phyloP scores from a whole-genome alignment of 2,797 vertebrate genomes.

The Onychomys leucogaster region DNA sequence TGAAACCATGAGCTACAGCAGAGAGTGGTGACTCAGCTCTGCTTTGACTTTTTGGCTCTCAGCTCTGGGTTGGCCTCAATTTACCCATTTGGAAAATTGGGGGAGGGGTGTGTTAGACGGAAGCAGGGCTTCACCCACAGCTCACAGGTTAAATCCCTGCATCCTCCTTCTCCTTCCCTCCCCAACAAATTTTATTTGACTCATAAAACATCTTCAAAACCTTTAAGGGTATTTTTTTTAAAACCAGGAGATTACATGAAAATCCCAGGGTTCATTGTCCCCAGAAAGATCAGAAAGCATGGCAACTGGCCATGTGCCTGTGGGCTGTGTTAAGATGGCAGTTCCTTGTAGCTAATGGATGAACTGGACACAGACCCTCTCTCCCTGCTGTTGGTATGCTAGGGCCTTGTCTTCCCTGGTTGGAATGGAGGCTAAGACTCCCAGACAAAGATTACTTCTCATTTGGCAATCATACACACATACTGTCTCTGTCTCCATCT shows the following conservation, averaged over 20 bases:
- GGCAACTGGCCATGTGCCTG: neutral
- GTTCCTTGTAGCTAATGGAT: neutral
- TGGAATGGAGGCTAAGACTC: neutral
- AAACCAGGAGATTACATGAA: slow-evolving; percentile 40
- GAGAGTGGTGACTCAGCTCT: rapidly evolving
- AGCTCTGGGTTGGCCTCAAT: slow-evolving; percentile 30
- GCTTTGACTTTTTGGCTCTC: neutral
- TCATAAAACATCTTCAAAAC: neutral
- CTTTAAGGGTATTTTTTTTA: neutral
- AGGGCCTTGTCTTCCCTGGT: neutral
- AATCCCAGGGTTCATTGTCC: slow-evolving; percentile 24
- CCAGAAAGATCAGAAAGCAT: neutral
- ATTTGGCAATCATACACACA: neutral
- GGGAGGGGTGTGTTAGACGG: neutral
- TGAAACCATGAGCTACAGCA: neutral
- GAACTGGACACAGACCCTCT: neutral
- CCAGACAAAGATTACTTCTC: neutral
- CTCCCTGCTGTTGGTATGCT: neutral
- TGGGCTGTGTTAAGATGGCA: neutral
- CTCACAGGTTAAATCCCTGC: neutral
- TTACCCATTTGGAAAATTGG: neutral
- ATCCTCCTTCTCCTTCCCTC: rapidly evolving
- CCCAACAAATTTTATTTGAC: neutral
- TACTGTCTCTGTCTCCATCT: neutral
- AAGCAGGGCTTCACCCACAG: neutral